phyloP scores from a whole-genome alignment of 2,797 vertebrate genomes.

The Anguilla obscura region DNA sequence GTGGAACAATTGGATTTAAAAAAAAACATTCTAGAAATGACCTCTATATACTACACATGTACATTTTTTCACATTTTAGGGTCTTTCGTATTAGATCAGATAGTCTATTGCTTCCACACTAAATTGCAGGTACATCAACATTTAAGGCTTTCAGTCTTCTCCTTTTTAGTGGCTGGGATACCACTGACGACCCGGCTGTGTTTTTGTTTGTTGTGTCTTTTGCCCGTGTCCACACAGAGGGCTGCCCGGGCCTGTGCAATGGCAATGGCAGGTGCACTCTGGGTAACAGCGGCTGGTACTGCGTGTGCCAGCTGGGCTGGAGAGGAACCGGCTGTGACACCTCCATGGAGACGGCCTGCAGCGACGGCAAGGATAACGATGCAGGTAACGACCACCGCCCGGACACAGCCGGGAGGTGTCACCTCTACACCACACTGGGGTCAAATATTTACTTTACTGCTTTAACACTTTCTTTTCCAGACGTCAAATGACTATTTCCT shows the following conservation, averaged over 20 bases:
- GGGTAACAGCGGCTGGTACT: slow-evolving; percentile 97
- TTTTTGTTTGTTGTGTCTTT: background rate
- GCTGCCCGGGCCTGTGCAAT: slow-evolving; percentile 95
- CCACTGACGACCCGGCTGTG: background rate
- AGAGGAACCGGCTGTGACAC: slow-evolving; percentile 94
- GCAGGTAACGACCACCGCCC: slow-evolving; percentile 81
- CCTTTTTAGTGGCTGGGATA: background rate
- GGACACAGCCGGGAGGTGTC: background rate
- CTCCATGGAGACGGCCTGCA: slow-evolving; percentile 96
- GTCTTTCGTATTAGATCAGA: too few species aligned
- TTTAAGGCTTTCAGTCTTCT: slow-evolving; percentile 28
- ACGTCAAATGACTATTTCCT: too few species aligned
- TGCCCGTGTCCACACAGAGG: slow-evolving; percentile 81
- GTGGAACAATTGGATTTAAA: too few species aligned
- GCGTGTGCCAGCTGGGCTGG: slow-evolving; percentile 98
- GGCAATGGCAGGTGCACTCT: slow-evolving; percentile 97
- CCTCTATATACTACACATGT: too few species aligned
- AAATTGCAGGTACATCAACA: slow-evolving; percentile 9
- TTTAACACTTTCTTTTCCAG: background rate
- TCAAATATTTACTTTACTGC: background rate
- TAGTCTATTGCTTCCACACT: too few species aligned
- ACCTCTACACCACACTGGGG: background rate
- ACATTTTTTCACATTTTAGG: too few species aligned
- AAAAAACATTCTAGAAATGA: too few species aligned
- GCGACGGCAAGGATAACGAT: slow-evolving; percentile 95